These are phyloP conservation scores for Panopea generosa DNA, from an alignment of 2,888 invertebrate species.

Conservation along the genomic window DNA sequence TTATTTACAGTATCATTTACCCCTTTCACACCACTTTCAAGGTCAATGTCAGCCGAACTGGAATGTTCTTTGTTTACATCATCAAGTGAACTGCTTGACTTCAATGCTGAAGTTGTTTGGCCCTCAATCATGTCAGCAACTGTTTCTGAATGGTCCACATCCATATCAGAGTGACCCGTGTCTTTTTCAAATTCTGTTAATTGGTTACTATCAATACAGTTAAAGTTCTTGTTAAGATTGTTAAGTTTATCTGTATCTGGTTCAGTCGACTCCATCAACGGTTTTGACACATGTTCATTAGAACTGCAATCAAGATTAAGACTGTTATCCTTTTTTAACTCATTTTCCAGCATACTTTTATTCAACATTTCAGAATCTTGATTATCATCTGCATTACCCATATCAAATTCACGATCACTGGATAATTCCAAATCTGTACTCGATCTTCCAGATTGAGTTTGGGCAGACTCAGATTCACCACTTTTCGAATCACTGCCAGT, in stretches of 20 bases:
- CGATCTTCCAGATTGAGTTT: constrained; percentile 28
- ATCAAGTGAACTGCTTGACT: neutral
- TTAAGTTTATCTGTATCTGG: neutral
- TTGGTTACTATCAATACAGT: neutral
- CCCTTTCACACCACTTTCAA: neutral
- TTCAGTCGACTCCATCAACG: too few relatives aligned
- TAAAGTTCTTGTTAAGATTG: neutral
- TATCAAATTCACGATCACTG: constrained; percentile 23
- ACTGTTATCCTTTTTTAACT: constrained; percentile 8
- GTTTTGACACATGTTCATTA: neutral
- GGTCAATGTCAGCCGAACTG: constrained; percentile 7
- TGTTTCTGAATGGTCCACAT: constrained; percentile 15
- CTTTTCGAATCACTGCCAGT: constrained; percentile 43
- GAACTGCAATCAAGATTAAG: neutral
- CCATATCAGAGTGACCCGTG: constrained; percentile 21
- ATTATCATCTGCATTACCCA: constrained; percentile 4
- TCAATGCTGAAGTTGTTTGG: neutral
- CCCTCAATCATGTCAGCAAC: too few relatives aligned
- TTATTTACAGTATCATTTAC: constrained; percentile 8
- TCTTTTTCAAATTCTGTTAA: too few relatives aligned
- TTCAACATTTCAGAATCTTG: constrained; percentile 31
- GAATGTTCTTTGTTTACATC: neutral
- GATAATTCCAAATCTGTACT: constrained; percentile 26
- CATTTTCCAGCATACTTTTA: constrained; percentile 25
- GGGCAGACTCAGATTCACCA: constrained; percentile 21